Evolutionary conservation across 2,113 vertebrate genomes (phyloP), one percentile per base, ranked within the genome.

Genomic region (Periophthalmodon schlosseri): DNA sequence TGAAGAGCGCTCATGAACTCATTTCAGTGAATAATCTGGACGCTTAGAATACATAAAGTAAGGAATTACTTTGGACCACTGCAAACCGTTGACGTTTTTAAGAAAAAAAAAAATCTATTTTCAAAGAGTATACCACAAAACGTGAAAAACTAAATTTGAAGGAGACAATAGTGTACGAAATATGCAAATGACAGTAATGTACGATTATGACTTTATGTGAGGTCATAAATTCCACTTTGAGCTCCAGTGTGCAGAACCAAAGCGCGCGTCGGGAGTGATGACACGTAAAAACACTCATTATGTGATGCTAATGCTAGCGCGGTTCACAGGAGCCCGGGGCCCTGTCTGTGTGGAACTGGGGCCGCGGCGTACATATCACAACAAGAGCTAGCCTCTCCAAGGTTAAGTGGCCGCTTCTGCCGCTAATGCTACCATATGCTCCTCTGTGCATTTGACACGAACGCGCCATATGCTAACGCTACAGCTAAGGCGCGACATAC

Each of bases 371-470:
- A 60, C 60, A 34, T 16, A 24, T 33, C 60, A 16, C 60, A 33
- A 63, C 60, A 63, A 14, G 60, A 15, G 24, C 28, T 7, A 2
- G 12, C 15, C 28, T 34, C 28, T 63, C 60, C 60, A 63, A 63
- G 60, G 60, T 83, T 78, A 84, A 79, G 75, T 76, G 84, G 82
- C 80, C 76, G 72, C 83, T 63, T 34, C 14, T 36, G 60, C 16
- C 60, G 24, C 60, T 63, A 63, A 63, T 63, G 24, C 60, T 8
- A 3, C 60, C 60, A 63, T 63, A 63, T 63, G 60, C 28, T 34
- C 28, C 24, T 63, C 14, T 34, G 60, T 63, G 60, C 57, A 18
- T 34, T 34, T 34, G 60, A 63, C 60, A 63, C 60, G 2, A 14
- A 4, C 13, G 60, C 60, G 15, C 24, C 60, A 63, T 63, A 63